These are phyloP conservation scores for Nymphicus hollandicus DNA, from an alignment of 2,113 vertebrate species.

Conservation along the genomic window DNA sequence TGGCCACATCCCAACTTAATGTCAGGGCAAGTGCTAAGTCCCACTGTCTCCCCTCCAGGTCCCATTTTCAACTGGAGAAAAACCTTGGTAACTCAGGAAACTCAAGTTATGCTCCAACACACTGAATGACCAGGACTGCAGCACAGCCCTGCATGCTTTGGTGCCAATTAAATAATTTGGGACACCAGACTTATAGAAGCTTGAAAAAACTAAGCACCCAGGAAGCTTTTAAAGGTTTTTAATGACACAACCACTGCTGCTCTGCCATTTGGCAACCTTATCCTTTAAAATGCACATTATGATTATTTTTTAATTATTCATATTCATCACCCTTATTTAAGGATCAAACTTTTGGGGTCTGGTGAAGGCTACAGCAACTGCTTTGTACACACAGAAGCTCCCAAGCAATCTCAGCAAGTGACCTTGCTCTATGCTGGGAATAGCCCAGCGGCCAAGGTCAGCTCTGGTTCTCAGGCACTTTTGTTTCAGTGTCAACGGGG, in stretches of 20 bases:
- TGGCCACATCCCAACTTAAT: slow-evolving; percentile 14
- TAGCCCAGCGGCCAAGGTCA: rapidly evolving
- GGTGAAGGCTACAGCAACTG: background rate
- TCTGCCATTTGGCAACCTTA: background rate
- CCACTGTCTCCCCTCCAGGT: background rate
- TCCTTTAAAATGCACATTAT: background rate
- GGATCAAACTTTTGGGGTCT: background rate
- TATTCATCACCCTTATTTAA: background rate
- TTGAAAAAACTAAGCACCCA: background rate
- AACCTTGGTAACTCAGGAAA: slow-evolving; percentile 1
- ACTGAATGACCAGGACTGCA: background rate
- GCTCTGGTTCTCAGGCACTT: background rate
- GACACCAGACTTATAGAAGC: background rate
- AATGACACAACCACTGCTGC: background rate
- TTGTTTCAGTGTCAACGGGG: rapidly evolving
- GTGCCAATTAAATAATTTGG: background rate
- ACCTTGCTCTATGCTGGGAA: background rate
- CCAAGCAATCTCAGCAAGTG: background rate
- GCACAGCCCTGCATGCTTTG: background rate
- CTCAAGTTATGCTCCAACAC: background rate
- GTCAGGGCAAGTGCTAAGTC: slow-evolving; percentile 9
- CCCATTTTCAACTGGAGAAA: background rate
- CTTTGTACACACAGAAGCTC: background rate
- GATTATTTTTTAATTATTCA: background rate
- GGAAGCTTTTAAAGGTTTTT: background rate